A percentile compares a stretch with the other conserved stretches of the same genome.
Evolutionary conservation across 2,888 invertebrate genomes (phyloP).

Genomic region (Metalampra italica): DNA sequence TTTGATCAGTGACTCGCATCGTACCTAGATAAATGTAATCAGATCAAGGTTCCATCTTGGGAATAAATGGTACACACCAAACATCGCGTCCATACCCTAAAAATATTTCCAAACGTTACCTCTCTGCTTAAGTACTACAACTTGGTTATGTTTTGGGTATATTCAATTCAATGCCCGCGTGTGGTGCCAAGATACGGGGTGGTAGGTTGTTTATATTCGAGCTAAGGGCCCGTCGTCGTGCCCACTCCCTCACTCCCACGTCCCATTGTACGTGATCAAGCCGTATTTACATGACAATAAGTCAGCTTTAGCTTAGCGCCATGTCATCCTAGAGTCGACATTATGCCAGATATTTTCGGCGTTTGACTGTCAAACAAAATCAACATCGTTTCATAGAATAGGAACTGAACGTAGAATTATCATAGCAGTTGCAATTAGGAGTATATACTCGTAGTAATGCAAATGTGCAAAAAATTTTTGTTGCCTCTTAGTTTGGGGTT

Average conservation of each 20-base stretch:
- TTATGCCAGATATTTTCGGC: conserved; percentile 27
- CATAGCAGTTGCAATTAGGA: conserved; percentile 1
- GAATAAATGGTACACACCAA: neutral
- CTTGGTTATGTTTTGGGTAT: neutral
- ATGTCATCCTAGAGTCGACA: conserved; percentile 37
- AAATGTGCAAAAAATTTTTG: too few species aligned
- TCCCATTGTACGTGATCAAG: conserved; percentile 65
- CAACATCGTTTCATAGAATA: conserved; percentile 15
- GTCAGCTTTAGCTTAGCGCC: conserved; percentile 56
- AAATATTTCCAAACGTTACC: neutral
- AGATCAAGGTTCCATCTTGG: too few species aligned
- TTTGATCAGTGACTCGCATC: too few species aligned
- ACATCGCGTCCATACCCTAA: neutral
- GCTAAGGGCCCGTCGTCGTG: conserved; percentile 45
- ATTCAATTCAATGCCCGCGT: conserved; percentile 15
- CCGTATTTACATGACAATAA: conserved; percentile 74
- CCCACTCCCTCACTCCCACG: conserved; percentile 61
- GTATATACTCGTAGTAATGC: too few species aligned
- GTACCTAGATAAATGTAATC: too few species aligned
- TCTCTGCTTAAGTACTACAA: neutral
- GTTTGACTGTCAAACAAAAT: conserved; percentile 20
- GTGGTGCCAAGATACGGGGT: conserved; percentile 35
- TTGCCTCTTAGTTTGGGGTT: too few species aligned
- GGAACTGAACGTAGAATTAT: conserved; percentile 3
- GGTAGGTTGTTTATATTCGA: conserved; percentile 52